Base-by-base conservation (phyloP, 2,797 vertebrate species). In the Sebastes reedi region DNA sequence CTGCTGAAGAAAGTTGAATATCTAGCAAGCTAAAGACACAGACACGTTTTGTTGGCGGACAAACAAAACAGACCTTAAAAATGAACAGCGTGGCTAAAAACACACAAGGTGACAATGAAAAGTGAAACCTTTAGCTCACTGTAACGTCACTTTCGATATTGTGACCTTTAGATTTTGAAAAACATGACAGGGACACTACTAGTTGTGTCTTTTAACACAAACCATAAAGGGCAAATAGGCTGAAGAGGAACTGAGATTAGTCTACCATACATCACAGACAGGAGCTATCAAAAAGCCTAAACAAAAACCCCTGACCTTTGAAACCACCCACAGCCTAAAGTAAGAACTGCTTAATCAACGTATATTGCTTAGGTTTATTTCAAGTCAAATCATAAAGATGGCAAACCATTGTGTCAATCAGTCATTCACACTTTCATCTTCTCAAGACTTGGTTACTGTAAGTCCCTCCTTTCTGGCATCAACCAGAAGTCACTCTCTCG, bases 241-340 rank as follows among this genome's bases (percentile, higher is more conserved):
- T 27, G 3, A 85, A 75, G 73, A 59, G 86, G 86, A 91, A 90
- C 75, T 86, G 83, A 82, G 46, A 89, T 42, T 46, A 0, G 16
- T 24, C 29, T 55, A 8, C 11, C 14, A 16, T n/a, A 30, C 55
- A 56, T 89, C 77, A 86, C 70, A 0, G 24, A 76, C 27, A 1
- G 6, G 29, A 70, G 24, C 13, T 36, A 32, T 9, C n/a, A 6
- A 46, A 27, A 60, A 20, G 3, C 3, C 27, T 62, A 16, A 52
- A 50, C 11, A 50, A 83, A 80, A 80, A 66, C 0, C 8, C 73
- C 56, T 64, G 9, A 80, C 67, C 66, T 74, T 77, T 3, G 83
- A 36, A 24, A 54, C 50, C 22, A 32, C 74, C 5, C 55, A 67
- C 20, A 62, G 6, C 7, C 20, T 27, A 22, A 62, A 74, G 11